Evolutionary conservation across 2,797 vertebrate species (phyloP).

Genomic region (Pangasius larnaudii): DNA sequence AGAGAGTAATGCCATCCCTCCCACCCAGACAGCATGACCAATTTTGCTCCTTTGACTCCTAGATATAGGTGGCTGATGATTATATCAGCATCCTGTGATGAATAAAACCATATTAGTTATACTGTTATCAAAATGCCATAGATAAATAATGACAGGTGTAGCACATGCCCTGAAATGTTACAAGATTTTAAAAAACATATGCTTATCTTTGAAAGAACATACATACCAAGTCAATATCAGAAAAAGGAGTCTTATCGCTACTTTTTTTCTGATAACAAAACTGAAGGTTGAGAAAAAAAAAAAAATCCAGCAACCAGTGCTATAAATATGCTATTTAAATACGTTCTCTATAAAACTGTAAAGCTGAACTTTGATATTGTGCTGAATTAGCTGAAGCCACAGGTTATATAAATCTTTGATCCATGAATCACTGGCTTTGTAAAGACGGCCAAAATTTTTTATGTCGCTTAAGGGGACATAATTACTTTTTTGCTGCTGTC

Average conservation of each 20-base stretch:
- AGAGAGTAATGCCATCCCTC: no score
- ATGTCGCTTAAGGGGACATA: neutral
- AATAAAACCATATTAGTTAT: no score
- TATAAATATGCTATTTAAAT: neutral
- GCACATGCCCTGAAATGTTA: no score
- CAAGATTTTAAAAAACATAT: no score
- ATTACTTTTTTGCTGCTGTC: neutral
- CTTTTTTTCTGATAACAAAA: neutral
- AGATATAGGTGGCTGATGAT: neutral
- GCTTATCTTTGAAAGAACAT: neutral
- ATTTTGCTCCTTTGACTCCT: no score
- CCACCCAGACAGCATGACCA: neutral
- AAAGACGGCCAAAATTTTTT: neutral
- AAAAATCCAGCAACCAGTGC: neutral
- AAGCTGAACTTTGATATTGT: no score
- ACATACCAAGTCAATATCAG: neutral
- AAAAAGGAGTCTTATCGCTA: no score
- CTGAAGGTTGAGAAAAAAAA: neutral
- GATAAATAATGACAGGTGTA: no score
- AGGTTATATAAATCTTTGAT: neutral
- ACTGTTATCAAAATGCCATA: no score
- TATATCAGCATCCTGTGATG: neutral
- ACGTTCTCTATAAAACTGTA: neutral
- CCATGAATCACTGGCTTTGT: neutral
- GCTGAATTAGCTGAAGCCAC: neutral